These are phyloP conservation scores for Thymelicus sylvestris DNA, from an alignment of 2,888 invertebrate species.

Conservation along the genomic window DNA sequence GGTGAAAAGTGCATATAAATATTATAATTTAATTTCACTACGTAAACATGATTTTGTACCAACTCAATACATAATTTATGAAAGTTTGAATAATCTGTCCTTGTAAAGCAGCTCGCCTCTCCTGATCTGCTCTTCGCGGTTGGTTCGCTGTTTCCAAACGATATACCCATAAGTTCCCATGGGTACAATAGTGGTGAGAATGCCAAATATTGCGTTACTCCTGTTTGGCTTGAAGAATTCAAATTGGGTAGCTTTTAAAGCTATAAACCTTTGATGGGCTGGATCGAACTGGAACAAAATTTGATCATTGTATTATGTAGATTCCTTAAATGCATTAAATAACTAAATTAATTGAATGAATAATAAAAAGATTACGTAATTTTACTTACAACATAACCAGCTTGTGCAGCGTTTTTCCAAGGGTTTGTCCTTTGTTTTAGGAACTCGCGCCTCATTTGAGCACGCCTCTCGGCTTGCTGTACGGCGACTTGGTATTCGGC, in stretches of 20 bases:
- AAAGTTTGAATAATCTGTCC: slow-evolving; percentile 84
- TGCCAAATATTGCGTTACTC: slow-evolving; percentile 80
- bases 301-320: neutral
- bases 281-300: slow-evolving; percentile 90
- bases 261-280: slow-evolving; percentile 89
- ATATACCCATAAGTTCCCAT: slow-evolving; percentile 81
- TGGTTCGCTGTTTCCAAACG: slow-evolving; percentile 79
- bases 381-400: slow-evolving; percentile 89
- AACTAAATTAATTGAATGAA: slow-evolving; percentile 19
- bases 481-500: slow-evolving; percentile 80
- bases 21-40: slow-evolving; percentile 35
- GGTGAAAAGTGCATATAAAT: slow-evolving; percentile 35
- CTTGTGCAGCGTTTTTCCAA: slow-evolving; percentile 87
- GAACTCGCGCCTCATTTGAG: slow-evolving; percentile 88
- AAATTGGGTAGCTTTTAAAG: slow-evolving; percentile 87
- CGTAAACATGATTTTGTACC: neutral
- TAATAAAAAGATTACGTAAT: slow-evolving; percentile 71
- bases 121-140: slow-evolving; percentile 85
- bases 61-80: slow-evolving; percentile 37
- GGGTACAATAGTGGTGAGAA: slow-evolving; percentile 82
- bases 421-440: slow-evolving; percentile 90
- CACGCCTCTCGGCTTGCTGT: slow-evolving; percentile 86
- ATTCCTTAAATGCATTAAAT: slow-evolving; percentile 24
- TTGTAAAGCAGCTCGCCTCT: slow-evolving; percentile 90
- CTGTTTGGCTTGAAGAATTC: slow-evolving; percentile 88